A percentile compares a stretch with the other conserved stretches of the same genome.
Conservation (phyloP, 1,140 invertebrate species). For the Zelostemma sp. region DNA sequence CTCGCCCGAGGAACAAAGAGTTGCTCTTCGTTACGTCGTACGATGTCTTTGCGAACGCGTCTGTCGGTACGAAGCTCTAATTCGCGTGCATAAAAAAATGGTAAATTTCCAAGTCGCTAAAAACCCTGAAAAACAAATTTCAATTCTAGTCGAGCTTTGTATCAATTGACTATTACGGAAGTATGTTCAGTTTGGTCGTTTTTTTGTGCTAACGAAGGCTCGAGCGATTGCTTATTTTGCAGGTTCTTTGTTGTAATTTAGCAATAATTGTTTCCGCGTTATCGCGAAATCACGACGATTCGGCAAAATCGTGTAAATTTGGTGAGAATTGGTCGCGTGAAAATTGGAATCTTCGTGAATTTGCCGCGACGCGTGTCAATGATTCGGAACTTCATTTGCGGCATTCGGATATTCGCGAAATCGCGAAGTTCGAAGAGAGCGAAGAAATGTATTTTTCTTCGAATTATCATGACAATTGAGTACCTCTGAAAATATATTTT, state of each 20-base stretch:
- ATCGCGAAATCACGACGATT: background rate
- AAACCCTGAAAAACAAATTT: background rate
- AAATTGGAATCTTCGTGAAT: too few relatives aligned
- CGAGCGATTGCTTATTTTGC: background rate
- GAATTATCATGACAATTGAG: too few relatives aligned
- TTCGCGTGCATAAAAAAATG: background rate
- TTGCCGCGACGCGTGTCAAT: background rate
- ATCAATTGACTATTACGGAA: background rate
- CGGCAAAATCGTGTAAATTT: too few relatives aligned
- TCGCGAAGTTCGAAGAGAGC: background rate
- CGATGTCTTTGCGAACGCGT: background rate
- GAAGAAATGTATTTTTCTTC: too few relatives aligned
- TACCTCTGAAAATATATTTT: too few relatives aligned
- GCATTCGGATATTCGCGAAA: conserved; percentile 1
- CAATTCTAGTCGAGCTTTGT: background rate
- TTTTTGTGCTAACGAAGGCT: background rate
- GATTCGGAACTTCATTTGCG: background rate
- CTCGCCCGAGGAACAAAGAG: conserved; percentile 1
- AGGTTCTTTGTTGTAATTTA: background rate
- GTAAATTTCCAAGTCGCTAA: background rate
- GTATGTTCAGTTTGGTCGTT: background rate
- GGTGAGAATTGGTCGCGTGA: too few relatives aligned
- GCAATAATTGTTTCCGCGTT: background rate
- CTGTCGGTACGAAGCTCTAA: background rate
- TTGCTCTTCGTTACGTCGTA: conserved; percentile 1